Conservation (phyloP, 2,888 invertebrate genomes). For the Orthonevra nobilis region DNA sequence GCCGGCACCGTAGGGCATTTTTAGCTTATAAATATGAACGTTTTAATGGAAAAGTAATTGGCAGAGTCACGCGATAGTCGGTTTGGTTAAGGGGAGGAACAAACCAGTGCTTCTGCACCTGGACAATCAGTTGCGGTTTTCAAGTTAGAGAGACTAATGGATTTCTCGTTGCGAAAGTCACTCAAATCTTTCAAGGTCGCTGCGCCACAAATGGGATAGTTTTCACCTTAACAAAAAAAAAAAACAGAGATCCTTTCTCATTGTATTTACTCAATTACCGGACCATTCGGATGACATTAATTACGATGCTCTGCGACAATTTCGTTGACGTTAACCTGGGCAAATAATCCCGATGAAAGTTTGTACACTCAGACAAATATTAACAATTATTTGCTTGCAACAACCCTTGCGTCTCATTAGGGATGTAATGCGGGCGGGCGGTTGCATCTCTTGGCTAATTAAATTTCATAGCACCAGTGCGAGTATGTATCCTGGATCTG, state of each 20-base stretch:
- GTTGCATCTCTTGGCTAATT: not conserved
- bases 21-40: slow-evolving; percentile 53
- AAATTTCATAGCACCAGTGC: slow-evolving; percentile 7
- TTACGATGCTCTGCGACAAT: slow-evolving; percentile 5
- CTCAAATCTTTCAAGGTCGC: not conserved
- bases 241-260: not conserved
- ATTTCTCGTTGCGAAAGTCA: too few relatives aligned
- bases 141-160: too few relatives aligned
- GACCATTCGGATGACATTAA: slow-evolving; percentile 32
- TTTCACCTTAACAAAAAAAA: not conserved
- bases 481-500: slow-evolving; percentile 47
- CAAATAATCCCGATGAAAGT: slow-evolving; percentile 19
- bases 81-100: too few relatives aligned
- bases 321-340: slow-evolving; percentile 6
- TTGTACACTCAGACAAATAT: slow-evolving; percentile 34
- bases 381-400: slow-evolving; percentile 47
- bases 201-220: too few relatives aligned
- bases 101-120: too few relatives aligned
- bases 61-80: slow-evolving; percentile 60
- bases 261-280: slow-evolving; percentile 29
- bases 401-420: slow-evolving; percentile 15
- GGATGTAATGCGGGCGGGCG: not conserved
- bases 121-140: too few relatives aligned
- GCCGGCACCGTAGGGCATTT: not conserved
- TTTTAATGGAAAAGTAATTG: slow-evolving; percentile 68